A percentile compares a stretch with the other conserved stretches of the same genome.
phyloP scores from a whole-genome alignment of 2,113 vertebrate genomes.

The Cairina moschata region DNA sequence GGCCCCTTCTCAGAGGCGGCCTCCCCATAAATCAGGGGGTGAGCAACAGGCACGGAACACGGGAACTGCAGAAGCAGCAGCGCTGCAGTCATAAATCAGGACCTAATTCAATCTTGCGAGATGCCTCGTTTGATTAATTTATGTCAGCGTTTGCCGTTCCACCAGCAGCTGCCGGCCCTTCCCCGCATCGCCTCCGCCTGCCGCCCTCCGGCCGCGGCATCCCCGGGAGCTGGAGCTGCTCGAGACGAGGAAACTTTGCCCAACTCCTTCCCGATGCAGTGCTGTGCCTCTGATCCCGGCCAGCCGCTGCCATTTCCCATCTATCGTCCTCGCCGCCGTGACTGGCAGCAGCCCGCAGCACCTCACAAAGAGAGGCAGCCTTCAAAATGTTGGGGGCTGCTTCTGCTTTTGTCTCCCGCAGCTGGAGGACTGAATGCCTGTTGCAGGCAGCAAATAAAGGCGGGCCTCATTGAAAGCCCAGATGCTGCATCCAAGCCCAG shows the following conservation, averaged over 20 bases:
- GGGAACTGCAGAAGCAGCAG: conserved; percentile 48
- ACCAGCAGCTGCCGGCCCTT: conserved; percentile 35
- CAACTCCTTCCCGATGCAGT: not conserved
- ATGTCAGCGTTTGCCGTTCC: conserved; percentile 72
- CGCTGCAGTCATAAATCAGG: conserved; percentile 79
- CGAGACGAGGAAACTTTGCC: not conserved
- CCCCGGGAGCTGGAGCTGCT: not conserved
- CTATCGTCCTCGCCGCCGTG: not conserved
- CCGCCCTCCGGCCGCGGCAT: not conserved
- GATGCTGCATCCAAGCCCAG: not conserved
- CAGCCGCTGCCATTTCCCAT: not conserved
- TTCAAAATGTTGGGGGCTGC: not conserved
- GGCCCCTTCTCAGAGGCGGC: conserved; percentile 15
- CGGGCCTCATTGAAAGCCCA: conserved; percentile 38
- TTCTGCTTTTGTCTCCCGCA: conserved; percentile 22
- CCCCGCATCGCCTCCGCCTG: conserved; percentile 1
- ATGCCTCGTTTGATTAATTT: conserved; percentile 82
- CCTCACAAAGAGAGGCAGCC: accelerated
- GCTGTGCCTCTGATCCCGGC: not conserved
- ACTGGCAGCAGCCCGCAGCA: not conserved
- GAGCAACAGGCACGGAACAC: conserved; percentile 50
- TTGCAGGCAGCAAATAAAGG: conserved; percentile 34
- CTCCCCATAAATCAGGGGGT: conserved; percentile 75
- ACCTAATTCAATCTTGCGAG: conserved; percentile 81
- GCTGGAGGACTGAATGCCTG: not conserved